Base-by-base conservation (phyloP, 1,140 invertebrate species). In the Condylostylus longicornis region DNA sequence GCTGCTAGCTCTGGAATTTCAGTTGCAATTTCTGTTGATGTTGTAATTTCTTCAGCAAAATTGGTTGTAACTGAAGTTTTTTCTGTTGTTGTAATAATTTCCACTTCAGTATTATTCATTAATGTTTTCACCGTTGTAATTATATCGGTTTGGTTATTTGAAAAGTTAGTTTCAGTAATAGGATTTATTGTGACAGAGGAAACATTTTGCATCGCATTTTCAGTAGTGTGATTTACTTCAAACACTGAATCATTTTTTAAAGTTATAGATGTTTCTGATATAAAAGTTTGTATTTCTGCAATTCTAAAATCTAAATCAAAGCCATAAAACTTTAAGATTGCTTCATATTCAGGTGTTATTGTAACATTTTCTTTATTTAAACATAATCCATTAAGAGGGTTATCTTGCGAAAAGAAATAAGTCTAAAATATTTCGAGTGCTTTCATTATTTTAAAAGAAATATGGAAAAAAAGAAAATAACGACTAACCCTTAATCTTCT, bases 331-430 rank as follows among this genome's bases (percentile, higher is more conserved):
- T 69, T 64, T 13, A 86, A 56, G 21, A 81, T 64, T 15, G 72
- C 68, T 51, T 75, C 72, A 47, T 81, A 85, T 18, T 72, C 70
- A 9, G 70, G 63, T 17, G 70, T 72, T 19, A 85, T 69, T 4
- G 68, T 74, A 1, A 81, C 74, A 51, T 81, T 79, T 45, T 79
- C 75, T 31, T 75, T 74, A 51, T 77, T 86, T 15, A 86, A 59
- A 3, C 77, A 79, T 33, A 86, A 53, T 2, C 81, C 81, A 6
- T 78, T 77, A 1, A 84, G 61, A 38, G 83, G 83, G 18, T 81
- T 80, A 48, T 84, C 77, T 42, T 75, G 70, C 2, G 78, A 75
- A 38, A 79, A 77, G 36, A 86, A 78, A 52, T 86, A 85, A 19
- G 75, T 82, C 81, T 85, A 63, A 10, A 64, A 67, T 61, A 23